These are phyloP conservation scores for Spea bombifrons DNA, from an alignment of 2,113 vertebrate genomes.

Conservation along the genomic window DNA sequence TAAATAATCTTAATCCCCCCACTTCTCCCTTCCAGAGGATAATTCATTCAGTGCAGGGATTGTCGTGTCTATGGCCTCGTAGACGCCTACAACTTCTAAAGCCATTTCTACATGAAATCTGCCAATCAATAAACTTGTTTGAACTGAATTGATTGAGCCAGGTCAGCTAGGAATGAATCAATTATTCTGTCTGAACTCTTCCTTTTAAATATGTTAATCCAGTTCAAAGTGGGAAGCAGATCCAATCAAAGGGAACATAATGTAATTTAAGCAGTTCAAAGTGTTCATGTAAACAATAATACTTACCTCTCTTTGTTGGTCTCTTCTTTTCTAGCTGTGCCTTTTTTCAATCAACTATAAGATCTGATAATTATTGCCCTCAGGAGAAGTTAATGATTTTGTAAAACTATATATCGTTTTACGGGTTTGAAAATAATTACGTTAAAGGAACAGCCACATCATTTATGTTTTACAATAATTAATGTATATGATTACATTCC, in stretches of 20 bases:
- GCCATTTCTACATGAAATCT: slow-evolving; percentile 45
- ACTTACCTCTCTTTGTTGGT: neutral
- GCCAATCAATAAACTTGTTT: slow-evolving; percentile 40
- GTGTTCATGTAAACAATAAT: slow-evolving; percentile 28
- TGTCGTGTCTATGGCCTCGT: slow-evolving; percentile 32
- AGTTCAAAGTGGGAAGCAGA: slow-evolving; percentile 27
- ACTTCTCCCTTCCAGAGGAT: slow-evolving; percentile 16
- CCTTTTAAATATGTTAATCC: slow-evolving; percentile 46
- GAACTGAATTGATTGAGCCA: slow-evolving; percentile 43
- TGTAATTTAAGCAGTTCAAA: slow-evolving; percentile 45
- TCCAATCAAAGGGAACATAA: slow-evolving; percentile 28
- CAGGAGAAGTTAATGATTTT: no score
- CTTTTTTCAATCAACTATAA: no score
- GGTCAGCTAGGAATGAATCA: slow-evolving; percentile 49
- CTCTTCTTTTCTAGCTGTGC: no score
- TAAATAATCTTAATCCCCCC: slow-evolving; percentile 27
- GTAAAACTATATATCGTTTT: no score
- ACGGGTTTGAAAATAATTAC: no score
- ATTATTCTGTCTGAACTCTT: slow-evolving; percentile 51
- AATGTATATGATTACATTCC: no score
- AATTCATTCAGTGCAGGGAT: slow-evolving; percentile 43
- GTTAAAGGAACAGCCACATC: no score
- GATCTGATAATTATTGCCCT: no score
- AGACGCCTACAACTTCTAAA: slow-evolving; percentile 45
- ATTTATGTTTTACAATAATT: no score